Conservation (phyloP, 2,797 vertebrate genomes). For the Sternarchorhynchus goeldii region DNA sequence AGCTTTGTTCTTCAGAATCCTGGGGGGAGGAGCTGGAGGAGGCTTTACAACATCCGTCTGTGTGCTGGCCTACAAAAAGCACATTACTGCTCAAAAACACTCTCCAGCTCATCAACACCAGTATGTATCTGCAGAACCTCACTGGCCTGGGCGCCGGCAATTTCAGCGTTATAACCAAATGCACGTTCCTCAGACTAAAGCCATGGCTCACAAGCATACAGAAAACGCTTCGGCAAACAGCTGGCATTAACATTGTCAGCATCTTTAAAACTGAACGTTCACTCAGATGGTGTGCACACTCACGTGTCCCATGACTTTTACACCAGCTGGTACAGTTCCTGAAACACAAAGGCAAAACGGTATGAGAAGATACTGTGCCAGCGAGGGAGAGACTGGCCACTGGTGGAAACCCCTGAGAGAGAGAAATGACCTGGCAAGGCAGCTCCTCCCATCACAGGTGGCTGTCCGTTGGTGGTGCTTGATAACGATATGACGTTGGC, state of each 20-base stretch:
- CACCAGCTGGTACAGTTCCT: slow-evolving; percentile 80
- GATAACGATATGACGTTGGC: slow-evolving; percentile 95
- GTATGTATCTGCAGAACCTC: not conserved
- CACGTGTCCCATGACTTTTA: slow-evolving; percentile 85
- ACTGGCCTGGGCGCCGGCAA: no score
- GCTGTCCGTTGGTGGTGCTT: slow-evolving; percentile 76
- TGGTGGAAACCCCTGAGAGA: not conserved
- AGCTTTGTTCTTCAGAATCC: slow-evolving; percentile 95
- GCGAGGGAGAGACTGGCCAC: not conserved
- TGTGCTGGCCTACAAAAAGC: slow-evolving; percentile 77
- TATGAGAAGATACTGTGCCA: not conserved
- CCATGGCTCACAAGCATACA: not conserved
- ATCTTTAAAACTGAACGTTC: not conserved
- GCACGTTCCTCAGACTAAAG: not conserved
- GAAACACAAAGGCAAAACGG: slow-evolving; percentile 36
- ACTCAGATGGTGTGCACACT: slow-evolving; percentile 66
- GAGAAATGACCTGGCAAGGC: slow-evolving; percentile 79
- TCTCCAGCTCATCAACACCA: not conserved
- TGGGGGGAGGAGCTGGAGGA: slow-evolving; percentile 74
- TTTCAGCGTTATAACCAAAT: no score
- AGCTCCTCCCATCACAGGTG: slow-evolving; percentile 75
- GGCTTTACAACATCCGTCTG: slow-evolving; percentile 84
- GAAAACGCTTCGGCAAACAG: not conserved
- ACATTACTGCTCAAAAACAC: not conserved
- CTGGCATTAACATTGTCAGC: no score